Conservation (phyloP, 2,797 vertebrate genomes). For the Nannoperca obscura region DNA sequence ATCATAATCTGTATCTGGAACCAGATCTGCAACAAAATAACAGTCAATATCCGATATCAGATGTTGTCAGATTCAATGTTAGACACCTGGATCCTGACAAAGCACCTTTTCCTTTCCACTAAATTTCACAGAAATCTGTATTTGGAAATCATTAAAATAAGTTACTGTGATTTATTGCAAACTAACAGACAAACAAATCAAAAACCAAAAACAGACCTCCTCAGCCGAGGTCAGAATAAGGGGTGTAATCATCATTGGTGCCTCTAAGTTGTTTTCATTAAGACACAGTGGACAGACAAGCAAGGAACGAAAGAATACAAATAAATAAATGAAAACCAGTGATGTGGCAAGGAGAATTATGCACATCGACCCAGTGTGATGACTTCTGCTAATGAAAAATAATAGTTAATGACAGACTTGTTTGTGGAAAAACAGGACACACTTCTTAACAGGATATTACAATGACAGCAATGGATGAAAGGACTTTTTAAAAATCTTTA, state of each 20-base stretch:
- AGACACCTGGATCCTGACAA: neutral
- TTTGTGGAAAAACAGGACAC: conserved; percentile 27
- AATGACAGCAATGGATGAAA: conserved; percentile 32
- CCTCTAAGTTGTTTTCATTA: conserved; percentile 41
- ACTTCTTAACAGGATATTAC: conserved; percentile 38
- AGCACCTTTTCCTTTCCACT: neutral
- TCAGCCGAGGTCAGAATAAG: conserved; percentile 38
- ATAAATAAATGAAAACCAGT: conserved; percentile 31
- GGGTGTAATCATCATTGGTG: conserved; percentile 22
- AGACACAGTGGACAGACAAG: conserved; percentile 35
- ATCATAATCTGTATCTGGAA: neutral
- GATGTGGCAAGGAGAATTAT: conserved; percentile 34
- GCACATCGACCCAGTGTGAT: conserved; percentile 36
- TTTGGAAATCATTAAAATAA: neutral
- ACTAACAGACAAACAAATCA: conserved; percentile 12
- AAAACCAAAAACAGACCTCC: conserved; percentile 14
- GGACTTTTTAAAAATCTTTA: conserved; percentile 17
- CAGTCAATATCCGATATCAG: neutral
- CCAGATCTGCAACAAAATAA: conserved; percentile 5
- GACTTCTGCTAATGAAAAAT: conserved; percentile 53
- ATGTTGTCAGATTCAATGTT: too few relatives aligned
- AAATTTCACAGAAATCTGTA: neutral
- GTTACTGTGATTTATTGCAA: conserved; percentile 14
- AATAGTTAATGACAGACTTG: conserved; percentile 42
- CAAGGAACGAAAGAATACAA: conserved; percentile 25